Conservation (phyloP, 2,797 vertebrate species). For the Cephalopachus bancanus region DNA sequence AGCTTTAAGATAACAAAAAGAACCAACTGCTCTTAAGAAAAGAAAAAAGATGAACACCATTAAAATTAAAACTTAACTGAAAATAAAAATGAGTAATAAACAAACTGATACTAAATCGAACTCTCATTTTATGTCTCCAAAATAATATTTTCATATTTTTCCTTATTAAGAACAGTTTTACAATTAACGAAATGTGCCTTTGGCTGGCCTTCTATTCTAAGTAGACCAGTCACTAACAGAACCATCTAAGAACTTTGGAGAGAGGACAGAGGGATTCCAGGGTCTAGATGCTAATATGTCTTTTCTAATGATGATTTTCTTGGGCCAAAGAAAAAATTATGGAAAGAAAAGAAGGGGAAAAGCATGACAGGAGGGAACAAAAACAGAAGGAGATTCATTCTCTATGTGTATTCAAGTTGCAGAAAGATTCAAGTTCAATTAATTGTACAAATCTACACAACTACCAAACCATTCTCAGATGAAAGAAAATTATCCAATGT, state of each 20-base stretch:
- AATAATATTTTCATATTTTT: background rate
- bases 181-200: background rate
- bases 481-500: background rate
- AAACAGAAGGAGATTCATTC: background rate
- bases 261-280: background rate
- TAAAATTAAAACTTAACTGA: background rate
- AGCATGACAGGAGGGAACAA: background rate
- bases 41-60: background rate
- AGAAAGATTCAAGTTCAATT: background rate
- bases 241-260: background rate
- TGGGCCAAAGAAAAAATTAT: background rate
- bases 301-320: background rate
- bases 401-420: background rate
- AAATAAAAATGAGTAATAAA: conserved; percentile 31
- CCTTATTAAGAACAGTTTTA: background rate
- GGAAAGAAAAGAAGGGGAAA: background rate
- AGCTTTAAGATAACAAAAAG: background rate
- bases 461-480: background rate
- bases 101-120: conserved; percentile 5
- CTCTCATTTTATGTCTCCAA: background rate
- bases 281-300: background rate
- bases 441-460: background rate
- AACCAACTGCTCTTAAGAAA: background rate
- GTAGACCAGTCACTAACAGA: background rate
- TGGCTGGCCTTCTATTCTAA: background rate